Percentiles rank a stretch among this genome's conserved stretches.
Evolutionary conservation across 2,888 invertebrate genomes (phyloP).

Genomic region (Endomychus coccineus): DNA sequence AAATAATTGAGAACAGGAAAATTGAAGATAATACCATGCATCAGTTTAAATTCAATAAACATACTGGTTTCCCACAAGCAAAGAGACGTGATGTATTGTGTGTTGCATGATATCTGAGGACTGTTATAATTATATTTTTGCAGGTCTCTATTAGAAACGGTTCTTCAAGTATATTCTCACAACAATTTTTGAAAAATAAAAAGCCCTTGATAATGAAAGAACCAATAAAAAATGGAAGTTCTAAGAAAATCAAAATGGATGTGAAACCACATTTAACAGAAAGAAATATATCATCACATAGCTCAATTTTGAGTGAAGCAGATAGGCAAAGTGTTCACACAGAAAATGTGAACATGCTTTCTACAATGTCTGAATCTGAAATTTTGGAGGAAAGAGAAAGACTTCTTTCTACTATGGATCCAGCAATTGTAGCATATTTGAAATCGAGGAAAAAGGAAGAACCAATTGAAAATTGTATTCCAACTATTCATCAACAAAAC

Average conservation of each 20-base stretch:
- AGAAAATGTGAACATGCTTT: constrained; percentile 62
- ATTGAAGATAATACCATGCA: constrained; percentile 5
- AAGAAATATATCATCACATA: constrained; percentile 33
- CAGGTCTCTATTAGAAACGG: background rate
- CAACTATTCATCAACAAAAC: constrained; percentile 40
- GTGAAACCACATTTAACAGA: background rate
- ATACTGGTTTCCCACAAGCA: constrained; percentile 48
- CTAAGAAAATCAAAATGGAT: constrained; percentile 22
- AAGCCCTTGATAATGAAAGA: background rate
- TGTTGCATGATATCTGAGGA: background rate
- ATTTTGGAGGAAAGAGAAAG: constrained; percentile 67
- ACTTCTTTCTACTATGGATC: constrained; percentile 57
- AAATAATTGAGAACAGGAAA: constrained; percentile 50
- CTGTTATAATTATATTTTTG: background rate
- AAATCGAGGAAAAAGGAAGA: constrained; percentile 43
- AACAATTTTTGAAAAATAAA: constrained; percentile 41
- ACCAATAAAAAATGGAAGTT: constrained; percentile 23
- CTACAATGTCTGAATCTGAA: constrained; percentile 63
- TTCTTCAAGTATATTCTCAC: constrained; percentile 47
- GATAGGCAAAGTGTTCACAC: constrained; percentile 58
- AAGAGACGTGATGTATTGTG: constrained; percentile 40
- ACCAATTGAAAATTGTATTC: constrained; percentile 22
- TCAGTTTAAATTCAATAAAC: constrained; percentile 16
- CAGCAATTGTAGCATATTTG: constrained; percentile 61
- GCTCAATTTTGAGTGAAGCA: constrained; percentile 46